Evolutionary conservation across 1,140 invertebrate genomes (phyloP), one percentile per base, ranked within the genome.

Genomic region (Neomicropteryx cornuta): DNA sequence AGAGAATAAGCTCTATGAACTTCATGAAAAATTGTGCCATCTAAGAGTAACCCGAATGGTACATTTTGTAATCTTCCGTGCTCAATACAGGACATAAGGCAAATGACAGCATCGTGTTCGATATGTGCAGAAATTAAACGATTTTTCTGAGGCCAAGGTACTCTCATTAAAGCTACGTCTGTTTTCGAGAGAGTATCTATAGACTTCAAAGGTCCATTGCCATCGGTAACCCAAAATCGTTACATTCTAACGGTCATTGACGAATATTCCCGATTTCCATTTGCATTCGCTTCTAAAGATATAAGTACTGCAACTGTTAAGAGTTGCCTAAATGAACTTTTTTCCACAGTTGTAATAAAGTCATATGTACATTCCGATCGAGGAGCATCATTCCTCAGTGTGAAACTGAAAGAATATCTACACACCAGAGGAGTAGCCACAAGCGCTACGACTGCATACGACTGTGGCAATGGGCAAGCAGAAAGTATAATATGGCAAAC

Each of bases 141-240:
- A 27, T 27, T 27, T 27, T 27, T 8, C 23, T 8, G 23, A 27
- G 23, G 23, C 13, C 23, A 27, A 27, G 23, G 23, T 27, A 27
- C 23, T 27, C 23, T 27, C 23, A 27, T 27, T 13, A 27, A 13
- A 27, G 23, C 8, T 8, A 27, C 13, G 23, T 27, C 23, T 27
- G 23, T 13, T 27, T 27, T n/a, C n/a, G n/a, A 27, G 23, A 27
- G 8, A 8, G 8, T 8, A 13, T 27, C 23, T 13, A 27, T 27
- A 13, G 23, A 27, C n/a, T n/a, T n/a, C 23, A 27, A 27, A 27
- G 23, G 23, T 27, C 23, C 23, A 27, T 27, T 27, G 23, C 23
- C 23, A 27, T 27, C 23, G 8, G 23, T 27, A 27, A 27, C 23
- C 8, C 23, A 27, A 27, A 27, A 27, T 27, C 23, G 13, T 8